Evolutionary conservation across 1,140 invertebrate genomes (phyloP).

Genomic region (Drosophila hydei): DNA sequence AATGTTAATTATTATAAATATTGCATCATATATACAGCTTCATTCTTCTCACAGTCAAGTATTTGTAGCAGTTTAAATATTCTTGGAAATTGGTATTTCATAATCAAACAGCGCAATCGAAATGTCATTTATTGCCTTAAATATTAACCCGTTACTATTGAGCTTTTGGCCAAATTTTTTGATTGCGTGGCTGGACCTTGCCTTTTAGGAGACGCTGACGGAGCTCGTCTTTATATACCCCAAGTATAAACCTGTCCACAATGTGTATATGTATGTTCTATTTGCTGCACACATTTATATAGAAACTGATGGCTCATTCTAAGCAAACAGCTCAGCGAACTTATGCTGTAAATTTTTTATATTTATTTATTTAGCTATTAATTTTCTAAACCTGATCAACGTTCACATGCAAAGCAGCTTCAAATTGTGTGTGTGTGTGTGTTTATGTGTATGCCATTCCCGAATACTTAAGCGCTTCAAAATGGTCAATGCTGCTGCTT

Average conservation of each 20-base stretch:
- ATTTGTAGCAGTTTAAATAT: too few relatives aligned
- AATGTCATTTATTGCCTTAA: too few relatives aligned
- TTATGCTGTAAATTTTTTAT: slow-evolving; percentile 64
- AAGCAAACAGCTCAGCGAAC: slow-evolving; percentile 21
- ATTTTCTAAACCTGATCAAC: slow-evolving; percentile 46
- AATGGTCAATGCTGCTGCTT: slow-evolving; percentile 31
- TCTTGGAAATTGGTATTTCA: too few relatives aligned
- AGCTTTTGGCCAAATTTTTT: not conserved
- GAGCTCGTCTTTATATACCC: not conserved
- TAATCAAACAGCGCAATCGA: too few relatives aligned
- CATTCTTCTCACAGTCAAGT: too few relatives aligned
- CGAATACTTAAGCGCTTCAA: slow-evolving; percentile 22
- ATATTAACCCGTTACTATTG: too few relatives aligned
- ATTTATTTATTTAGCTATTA: slow-evolving; percentile 64
- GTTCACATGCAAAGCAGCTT: slow-evolving; percentile 68
- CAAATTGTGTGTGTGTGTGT: not conserved
- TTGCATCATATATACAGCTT: too few relatives aligned
- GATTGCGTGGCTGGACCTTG: not conserved
- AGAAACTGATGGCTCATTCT: slow-evolving; percentile 34
- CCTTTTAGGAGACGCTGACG: not conserved
- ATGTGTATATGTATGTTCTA: slow-evolving; percentile 11
- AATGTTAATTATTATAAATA: too few relatives aligned
- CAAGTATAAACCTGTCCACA: not conserved
- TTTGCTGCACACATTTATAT: slow-evolving; percentile 8
- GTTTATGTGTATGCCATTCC: not conserved